phyloP scores from a whole-genome alignment of 2,888 invertebrate genomes.

The Pyrgus malvae region DNA sequence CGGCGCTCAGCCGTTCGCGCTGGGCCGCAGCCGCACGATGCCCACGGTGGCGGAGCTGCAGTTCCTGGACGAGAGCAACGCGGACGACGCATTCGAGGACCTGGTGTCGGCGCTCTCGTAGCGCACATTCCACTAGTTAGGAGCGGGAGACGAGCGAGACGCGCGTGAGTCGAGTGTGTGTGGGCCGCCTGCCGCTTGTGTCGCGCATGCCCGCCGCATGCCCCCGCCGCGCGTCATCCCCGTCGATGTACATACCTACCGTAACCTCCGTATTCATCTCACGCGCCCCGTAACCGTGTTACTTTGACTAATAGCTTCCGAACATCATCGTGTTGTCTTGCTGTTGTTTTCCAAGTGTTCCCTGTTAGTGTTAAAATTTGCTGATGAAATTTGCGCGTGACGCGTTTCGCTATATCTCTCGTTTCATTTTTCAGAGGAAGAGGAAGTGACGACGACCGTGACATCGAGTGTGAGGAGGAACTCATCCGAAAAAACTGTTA shows the following conservation, averaged over 20 bases:
- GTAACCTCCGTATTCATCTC: conserved; percentile 64
- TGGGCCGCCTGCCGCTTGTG: conserved; percentile 70
- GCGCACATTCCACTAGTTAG: conserved; percentile 74
- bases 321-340: conserved; percentile 65
- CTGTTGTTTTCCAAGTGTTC: conserved; percentile 66
- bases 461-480: conserved; percentile 74
- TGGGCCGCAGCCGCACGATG: conserved; percentile 89
- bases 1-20: conserved; percentile 71
- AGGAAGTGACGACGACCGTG: conserved; percentile 72
- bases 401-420: conserved; percentile 18
- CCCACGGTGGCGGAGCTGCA: conserved; percentile 86
- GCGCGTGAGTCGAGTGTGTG: conserved; percentile 81
- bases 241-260: conserved; percentile 62
- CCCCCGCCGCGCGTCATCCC: conserved; percentile 43
- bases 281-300: conserved; percentile 71
- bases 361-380: conserved; percentile 42
- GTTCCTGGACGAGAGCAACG: conserved; percentile 89
- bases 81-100: conserved; percentile 94
- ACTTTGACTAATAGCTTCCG: conserved; percentile 78
- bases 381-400: neutral
- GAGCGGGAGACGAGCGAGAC: conserved; percentile 72
- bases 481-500: conserved; percentile 81
- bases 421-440: conserved; percentile 66
- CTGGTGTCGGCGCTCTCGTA: conserved; percentile 85
- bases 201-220: conserved; percentile 54